Evolutionary conservation across 1,140 invertebrate species (phyloP).

Genomic region (Augochlora pura): DNA sequence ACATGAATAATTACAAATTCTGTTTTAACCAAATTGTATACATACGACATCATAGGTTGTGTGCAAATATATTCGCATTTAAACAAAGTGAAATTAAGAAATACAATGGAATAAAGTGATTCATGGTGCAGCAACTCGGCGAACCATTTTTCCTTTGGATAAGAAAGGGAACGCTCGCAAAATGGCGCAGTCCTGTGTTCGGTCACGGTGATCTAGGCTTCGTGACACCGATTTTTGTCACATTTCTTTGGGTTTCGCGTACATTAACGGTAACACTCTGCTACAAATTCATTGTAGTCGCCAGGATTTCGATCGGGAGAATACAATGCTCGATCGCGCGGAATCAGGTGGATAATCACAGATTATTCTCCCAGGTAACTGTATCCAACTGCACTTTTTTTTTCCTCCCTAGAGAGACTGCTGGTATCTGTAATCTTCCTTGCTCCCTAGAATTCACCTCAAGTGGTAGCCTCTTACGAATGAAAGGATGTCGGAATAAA

Average conservation of each 20-base stretch:
- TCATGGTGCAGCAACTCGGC: too few relatives aligned
- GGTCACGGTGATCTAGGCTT: conserved; percentile 39
- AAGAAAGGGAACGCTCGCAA: neutral
- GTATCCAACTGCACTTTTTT: conserved; percentile 49
- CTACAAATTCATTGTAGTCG: conserved; percentile 53
- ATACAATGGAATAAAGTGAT: too few relatives aligned
- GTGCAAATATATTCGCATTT: too few relatives aligned
- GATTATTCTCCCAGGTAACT: conserved; percentile 66
- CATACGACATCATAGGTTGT: too few relatives aligned
- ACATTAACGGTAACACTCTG: conserved; percentile 50
- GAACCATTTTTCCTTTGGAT: too few relatives aligned
- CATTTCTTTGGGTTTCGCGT: conserved; percentile 14
- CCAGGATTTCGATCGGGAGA: conserved; percentile 30
- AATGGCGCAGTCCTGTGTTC: neutral
- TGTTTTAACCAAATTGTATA: too few relatives aligned
- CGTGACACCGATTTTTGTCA: conserved; percentile 48
- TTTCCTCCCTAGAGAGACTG: conserved; percentile 7
- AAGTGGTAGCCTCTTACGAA: neutral
- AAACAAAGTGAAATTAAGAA: too few relatives aligned
- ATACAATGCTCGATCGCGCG: conserved; percentile 58
- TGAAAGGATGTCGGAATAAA: neutral
- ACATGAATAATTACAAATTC: too few relatives aligned
- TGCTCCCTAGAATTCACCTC: neutral
- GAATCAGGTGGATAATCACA: conserved; percentile 67
- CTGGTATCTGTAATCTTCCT: neutral